Evolutionary conservation across 2,888 invertebrate species (phyloP).

Genomic region (Tetanocera ferruginea): DNA sequence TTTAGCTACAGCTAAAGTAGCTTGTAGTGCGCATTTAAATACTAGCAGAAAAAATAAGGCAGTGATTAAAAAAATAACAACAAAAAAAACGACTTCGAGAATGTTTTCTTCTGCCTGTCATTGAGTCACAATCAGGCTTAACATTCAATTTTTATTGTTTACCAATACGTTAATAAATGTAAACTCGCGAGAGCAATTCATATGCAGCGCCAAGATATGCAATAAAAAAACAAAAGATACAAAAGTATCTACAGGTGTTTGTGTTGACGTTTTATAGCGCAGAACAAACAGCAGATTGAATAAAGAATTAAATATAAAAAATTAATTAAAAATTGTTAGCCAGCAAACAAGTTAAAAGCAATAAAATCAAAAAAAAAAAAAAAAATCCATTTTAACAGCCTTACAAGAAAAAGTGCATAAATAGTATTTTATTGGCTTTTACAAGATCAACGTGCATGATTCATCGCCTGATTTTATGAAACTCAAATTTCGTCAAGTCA

Average conservation of each 20-base stretch:
- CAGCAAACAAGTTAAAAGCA: not conserved
- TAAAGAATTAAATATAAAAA: not conserved
- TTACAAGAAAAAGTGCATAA: not conserved
- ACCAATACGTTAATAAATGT: not conserved
- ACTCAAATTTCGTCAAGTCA: too few species aligned
- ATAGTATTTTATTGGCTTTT: not conserved
- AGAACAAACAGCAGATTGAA: not conserved
- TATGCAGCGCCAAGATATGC: not conserved
- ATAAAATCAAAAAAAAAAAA: not conserved
- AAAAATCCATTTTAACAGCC: not conserved
- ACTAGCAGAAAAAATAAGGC: not conserved
- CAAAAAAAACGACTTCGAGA: not conserved
- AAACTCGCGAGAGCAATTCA: not conserved
- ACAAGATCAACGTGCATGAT: not conserved
- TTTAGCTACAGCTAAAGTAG: not conserved
- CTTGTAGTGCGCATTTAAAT: not conserved
- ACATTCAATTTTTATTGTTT: constrained; percentile 12
- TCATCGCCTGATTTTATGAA: not conserved
- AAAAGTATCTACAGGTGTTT: constrained; percentile 23
- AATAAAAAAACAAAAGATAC: not conserved
- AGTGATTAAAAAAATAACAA: not conserved
- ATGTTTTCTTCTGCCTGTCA: not conserved
- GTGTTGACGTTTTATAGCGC: not conserved
- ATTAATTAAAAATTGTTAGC: constrained; percentile 6
- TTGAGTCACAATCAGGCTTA: constrained; percentile 10